A percentile compares a stretch with the other conserved stretches of the same genome.
phyloP scores from a whole-genome alignment of 1,140 invertebrate species.

The Ruditapes philippinarum region DNA sequence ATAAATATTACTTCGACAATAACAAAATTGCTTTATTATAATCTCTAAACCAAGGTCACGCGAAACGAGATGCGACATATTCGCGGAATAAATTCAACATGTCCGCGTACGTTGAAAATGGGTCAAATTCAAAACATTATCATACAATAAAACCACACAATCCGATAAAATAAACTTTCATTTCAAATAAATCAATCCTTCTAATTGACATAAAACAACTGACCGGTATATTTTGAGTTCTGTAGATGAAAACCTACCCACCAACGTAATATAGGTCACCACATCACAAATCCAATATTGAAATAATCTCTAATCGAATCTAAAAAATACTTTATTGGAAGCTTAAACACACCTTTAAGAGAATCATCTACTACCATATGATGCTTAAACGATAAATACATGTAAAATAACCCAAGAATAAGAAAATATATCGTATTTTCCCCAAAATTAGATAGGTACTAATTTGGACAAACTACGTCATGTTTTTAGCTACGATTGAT shows the following conservation, averaged over 20 bases:
- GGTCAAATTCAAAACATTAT: background rate
- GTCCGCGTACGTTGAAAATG: constrained; percentile 21
- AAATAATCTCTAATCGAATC: constrained; percentile 10
- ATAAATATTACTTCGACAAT: no score
- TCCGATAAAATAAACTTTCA: background rate
- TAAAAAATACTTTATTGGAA: no score
- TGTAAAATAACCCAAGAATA: background rate
- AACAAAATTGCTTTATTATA: background rate
- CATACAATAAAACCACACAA: background rate
- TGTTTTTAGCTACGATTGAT: constrained; percentile 18
- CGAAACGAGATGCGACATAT: constrained; percentile 58
- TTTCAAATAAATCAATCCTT: background rate
- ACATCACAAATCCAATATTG: constrained; percentile 1
- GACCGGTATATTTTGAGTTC: background rate
- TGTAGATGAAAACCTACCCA: background rate
- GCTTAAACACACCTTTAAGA: no score
- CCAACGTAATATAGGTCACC: background rate
- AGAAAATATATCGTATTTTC: background rate
- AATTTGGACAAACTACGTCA: constrained; percentile 48
- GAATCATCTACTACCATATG: no score
- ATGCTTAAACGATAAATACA: no score
- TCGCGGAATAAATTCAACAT: constrained; percentile 67
- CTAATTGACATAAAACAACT: background rate
- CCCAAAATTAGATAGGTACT: background rate
- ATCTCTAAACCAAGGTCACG: constrained; percentile 52